Base-by-base conservation (phyloP, 2,797 vertebrate genomes). In the Oreochromis mossambicus region DNA sequence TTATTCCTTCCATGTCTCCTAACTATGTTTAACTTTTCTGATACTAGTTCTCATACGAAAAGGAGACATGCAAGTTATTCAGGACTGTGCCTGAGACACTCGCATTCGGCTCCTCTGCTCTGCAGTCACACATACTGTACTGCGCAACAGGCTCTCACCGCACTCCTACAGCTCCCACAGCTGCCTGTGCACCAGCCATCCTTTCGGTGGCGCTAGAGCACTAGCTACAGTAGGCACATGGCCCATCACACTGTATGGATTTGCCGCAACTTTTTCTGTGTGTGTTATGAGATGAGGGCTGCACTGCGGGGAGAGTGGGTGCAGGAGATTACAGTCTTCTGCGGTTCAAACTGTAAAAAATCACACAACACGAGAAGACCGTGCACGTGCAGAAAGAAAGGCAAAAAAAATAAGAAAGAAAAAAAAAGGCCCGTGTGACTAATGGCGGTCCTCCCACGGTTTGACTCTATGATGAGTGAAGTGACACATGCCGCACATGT, bases 171-270 rank as follows among this genome's bases (percentile, higher is more conserved):
- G 38, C 66, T 85, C 61, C 75, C n/a, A 5, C 63, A 11, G 51
- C 61, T 80, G 61, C 38, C 52, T 13, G 52, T 51, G 19, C 80
- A 1, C 0, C 58, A 21, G 14, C 3, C 19, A 15, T 48, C 92
- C 95, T 88, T 56, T 79, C 7, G 88, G 90, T 86, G 95, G 88
- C 91, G 92, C 94, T 87, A 70, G 73, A 91, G 86, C 78, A 80
- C 86, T 83, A 43, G 79, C n/a, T 15, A 88, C 76, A 55, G 29
- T 63, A 36, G 1, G 21, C 15, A 51, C 32, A 10, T 58, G 15
- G 29, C 58, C 21, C 61, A n/a, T 38, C 24, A 19, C 6, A 24
- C 50, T 61, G 8, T 61, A 15, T 55, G 85, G 51, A 50, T 89
- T 61, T 92, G 91, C 90, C 80, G 91, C 93, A 94, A 90, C 88